These are phyloP conservation scores for Rutpela maculata DNA, from an alignment of 2,888 invertebrate genomes.

Conservation along the genomic window DNA sequence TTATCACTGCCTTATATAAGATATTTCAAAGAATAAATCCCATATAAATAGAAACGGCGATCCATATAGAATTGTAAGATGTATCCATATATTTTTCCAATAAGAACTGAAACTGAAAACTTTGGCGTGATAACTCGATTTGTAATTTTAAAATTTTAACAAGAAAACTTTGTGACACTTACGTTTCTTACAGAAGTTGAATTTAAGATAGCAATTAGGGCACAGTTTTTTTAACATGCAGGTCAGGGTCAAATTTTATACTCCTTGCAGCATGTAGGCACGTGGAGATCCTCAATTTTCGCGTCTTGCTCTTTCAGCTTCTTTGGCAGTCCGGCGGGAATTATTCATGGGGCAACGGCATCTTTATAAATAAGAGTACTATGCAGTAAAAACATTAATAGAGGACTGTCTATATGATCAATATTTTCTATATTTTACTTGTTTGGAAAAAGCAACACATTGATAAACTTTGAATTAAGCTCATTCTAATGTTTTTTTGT, in stretches of 20 bases:
- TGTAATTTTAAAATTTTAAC: too few relatives aligned
- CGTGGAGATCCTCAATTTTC: neutral
- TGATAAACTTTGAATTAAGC: too few relatives aligned
- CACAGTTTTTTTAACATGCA: neutral
- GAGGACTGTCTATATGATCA: too few relatives aligned
- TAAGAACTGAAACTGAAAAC: neutral
- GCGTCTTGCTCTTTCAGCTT: neutral
- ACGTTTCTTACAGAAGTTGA: neutral
- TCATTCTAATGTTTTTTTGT: too few relatives aligned
- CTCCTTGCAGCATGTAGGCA: neutral
- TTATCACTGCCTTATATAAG: too few relatives aligned
- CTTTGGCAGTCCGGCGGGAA: neutral
- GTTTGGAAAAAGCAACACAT: too few relatives aligned
- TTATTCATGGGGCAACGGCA: neutral
- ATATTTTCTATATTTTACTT: too few relatives aligned
- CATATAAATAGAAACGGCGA: neutral
- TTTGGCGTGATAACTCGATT: neutral
- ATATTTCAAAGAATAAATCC: too few relatives aligned
- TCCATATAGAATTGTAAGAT: neutral
- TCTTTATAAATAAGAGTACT: neutral
- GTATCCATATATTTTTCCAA: neutral
- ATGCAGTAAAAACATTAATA: too few relatives aligned
- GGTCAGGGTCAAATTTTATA: neutral
- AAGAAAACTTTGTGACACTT: neutral
- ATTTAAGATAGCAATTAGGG: neutral